Evolutionary conservation across 2,797 vertebrate genomes (phyloP).

Genomic region (Momotus momota): DNA sequence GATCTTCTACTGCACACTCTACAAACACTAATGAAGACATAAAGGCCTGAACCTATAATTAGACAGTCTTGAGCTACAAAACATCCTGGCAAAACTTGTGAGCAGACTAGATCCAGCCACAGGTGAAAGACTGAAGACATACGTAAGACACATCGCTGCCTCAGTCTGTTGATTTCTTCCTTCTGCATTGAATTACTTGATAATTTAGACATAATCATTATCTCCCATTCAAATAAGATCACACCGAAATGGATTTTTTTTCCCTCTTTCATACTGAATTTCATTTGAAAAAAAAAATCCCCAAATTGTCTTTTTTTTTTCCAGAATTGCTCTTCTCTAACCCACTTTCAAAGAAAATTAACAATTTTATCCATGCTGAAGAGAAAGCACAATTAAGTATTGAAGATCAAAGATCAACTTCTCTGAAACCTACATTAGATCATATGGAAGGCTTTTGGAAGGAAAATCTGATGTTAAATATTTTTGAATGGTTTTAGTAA

Average conservation of each 20-base stretch:
- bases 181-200: background rate
- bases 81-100: background rate
- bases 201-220: background rate
- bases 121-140: background rate
- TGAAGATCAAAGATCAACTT: background rate
- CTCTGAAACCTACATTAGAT: background rate
- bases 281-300: rapidly evolving
- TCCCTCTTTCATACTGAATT: background rate
- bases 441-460: background rate
- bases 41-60: background rate
- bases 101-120: background rate
- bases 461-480: background rate
- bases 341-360: background rate
- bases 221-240: background rate
- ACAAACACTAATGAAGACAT: background rate
- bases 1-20: background rate
- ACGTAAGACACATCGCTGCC: background rate
- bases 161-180: background rate
- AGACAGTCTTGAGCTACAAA: background rate
- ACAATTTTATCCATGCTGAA: background rate
- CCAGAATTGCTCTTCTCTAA: background rate
- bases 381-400: background rate
- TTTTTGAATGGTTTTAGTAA: background rate
- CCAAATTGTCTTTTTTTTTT: background rate
- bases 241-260: background rate